Conservation (phyloP, 2,113 vertebrate genomes). For the Anolis sagrei region DNA sequence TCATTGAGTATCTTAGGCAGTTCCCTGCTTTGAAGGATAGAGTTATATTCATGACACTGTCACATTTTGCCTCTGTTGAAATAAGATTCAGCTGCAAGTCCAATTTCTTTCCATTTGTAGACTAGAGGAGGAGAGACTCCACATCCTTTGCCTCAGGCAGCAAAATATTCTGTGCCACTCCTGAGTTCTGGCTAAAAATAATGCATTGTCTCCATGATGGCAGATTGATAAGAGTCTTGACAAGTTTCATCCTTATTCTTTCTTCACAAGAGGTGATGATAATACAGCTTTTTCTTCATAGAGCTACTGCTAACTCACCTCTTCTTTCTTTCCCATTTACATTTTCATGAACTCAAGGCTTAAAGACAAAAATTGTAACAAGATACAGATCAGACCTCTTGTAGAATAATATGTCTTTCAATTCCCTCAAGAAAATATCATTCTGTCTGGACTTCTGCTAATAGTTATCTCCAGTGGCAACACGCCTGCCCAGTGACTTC, state of each 20-base stretch:
- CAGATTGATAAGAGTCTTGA: not conserved
- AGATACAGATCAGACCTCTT: constrained; percentile 8
- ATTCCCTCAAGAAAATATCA: constrained; percentile 7
- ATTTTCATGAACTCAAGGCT: constrained; percentile 27
- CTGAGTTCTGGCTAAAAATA: no score
- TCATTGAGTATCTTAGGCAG: no score
- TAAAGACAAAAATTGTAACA: constrained; percentile 34
- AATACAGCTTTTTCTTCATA: rapidly evolving
- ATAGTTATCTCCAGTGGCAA: not conserved
- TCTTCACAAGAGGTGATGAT: not conserved
- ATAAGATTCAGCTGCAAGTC: no score
- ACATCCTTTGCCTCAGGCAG: no score
- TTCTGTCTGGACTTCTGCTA: constrained; percentile 2
- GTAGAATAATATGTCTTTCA: constrained; percentile 40
- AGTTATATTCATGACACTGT: no score
- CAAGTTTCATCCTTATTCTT: not conserved
- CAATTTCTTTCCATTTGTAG: no score
- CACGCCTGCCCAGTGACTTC: not conserved
- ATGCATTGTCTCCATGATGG: not conserved
- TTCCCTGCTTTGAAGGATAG: no score
- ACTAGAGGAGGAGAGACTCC: no score
- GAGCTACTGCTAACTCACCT: not conserved
- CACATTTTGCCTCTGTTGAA: no score
- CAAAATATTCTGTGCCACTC: no score
- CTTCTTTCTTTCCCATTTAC: constrained; percentile 1